A percentile compares a stretch with the other conserved stretches of the same genome.
Evolutionary conservation across 2,888 invertebrate genomes (phyloP).

Genomic region (Crematogaster levior): DNA sequence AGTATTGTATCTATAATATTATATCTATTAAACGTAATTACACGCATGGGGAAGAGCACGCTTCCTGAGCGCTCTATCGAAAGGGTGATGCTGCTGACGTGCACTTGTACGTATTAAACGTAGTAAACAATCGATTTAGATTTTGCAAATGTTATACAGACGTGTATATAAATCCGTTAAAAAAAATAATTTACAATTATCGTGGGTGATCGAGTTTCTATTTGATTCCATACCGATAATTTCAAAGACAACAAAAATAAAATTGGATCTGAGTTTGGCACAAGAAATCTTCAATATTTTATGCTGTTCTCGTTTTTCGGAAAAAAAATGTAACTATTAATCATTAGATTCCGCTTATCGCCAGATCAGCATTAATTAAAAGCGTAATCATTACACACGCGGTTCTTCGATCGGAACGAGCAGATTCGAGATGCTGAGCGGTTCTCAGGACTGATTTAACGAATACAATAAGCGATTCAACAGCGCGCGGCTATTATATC

Average conservation of each 20-base stretch:
- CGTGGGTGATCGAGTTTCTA: not conserved
- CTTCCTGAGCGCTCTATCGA: not conserved
- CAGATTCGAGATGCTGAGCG: conserved; percentile 8
- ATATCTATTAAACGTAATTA: conserved; percentile 35
- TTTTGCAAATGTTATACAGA: not conserved
- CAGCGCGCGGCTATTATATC: conserved; percentile 58
- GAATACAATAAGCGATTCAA: conserved; percentile 45
- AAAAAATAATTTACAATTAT: not conserved
- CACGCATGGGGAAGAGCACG: not conserved
- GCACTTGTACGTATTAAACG: conserved; percentile 6
- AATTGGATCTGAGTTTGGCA: too few relatives aligned
- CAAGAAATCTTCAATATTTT: not conserved
- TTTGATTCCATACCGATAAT: not conserved
- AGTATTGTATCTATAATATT: not conserved
- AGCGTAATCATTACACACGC: not conserved
- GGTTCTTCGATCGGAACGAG: not conserved
- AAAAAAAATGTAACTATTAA: not conserved
- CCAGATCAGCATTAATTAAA: conserved; percentile 19
- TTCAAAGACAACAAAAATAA: not conserved
- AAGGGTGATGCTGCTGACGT: not conserved
- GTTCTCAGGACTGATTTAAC: conserved; percentile 45
- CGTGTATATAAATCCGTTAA: not conserved
- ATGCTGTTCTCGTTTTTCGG: not conserved
- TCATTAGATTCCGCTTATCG: not conserved
- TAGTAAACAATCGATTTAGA: not conserved